A percentile compares a stretch with the other conserved stretches of the same genome.
Conservation (phyloP, 2,113 vertebrate genomes). For the Pseudopipra pipra region DNA sequence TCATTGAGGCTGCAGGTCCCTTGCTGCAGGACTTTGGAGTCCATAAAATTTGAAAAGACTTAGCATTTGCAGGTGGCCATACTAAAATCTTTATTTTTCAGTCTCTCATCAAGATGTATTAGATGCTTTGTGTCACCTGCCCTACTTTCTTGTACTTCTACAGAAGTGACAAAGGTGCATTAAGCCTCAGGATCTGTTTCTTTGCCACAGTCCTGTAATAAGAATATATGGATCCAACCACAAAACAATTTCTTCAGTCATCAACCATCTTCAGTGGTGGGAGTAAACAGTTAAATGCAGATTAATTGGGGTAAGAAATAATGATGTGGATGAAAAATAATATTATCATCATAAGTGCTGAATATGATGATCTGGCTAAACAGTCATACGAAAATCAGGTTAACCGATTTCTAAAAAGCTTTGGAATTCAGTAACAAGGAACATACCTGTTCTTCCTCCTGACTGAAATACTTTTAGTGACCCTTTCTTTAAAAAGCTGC, state of each 20-base stretch:
- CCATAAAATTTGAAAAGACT: neutral
- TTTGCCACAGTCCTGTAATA: neutral
- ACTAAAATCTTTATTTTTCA: neutral
- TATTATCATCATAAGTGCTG: neutral
- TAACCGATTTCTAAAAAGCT: neutral
- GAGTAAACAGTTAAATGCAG: neutral
- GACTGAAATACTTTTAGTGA: neutral
- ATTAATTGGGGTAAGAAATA: neutral
- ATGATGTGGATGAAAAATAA: neutral
- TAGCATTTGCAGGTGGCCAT: neutral
- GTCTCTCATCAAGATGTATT: neutral
- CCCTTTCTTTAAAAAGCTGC: conserved; percentile 1
- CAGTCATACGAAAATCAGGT: neutral
- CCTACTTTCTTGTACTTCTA: neutral
- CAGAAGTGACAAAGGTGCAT: neutral
- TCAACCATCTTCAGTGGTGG: neutral
- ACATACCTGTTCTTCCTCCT: neutral
- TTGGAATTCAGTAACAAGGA: neutral
- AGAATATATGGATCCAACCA: neutral
- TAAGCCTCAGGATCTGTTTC: neutral
- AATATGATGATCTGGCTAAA: neutral
- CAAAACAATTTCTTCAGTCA: neutral
- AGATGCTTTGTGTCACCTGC: neutral
- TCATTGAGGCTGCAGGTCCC: neutral
- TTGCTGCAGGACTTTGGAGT: neutral